Percentiles rank a stretch among this genome's conserved stretches.
Conservation (phyloP, 2,888 invertebrate genomes). For the Actias luna region DNA sequence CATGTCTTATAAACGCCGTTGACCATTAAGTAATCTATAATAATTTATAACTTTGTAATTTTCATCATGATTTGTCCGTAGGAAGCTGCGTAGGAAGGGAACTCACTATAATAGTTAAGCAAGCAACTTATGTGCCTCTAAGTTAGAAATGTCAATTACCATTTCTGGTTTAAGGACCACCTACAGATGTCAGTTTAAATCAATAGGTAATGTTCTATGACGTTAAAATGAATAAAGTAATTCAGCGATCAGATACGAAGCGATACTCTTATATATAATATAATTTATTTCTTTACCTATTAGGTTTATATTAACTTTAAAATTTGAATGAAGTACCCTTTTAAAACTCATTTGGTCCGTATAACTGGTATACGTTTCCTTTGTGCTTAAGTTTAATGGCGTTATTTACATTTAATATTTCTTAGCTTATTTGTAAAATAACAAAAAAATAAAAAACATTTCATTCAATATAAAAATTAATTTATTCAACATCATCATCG, state of each 20-base stretch:
- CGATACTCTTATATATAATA: neutral
- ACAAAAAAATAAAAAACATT: no score
- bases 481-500: no score
- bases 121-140: slow-evolving; percentile 41
- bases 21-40: neutral
- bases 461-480: no score
- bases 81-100: slow-evolving; percentile 44
- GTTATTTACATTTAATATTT: no score
- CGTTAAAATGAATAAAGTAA: neutral
- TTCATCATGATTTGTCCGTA: slow-evolving; percentile 27
- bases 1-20: neutral
- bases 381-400: neutral
- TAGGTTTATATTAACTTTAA: neutral
- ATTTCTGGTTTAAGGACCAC: slow-evolving; percentile 38
- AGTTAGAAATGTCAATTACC: slow-evolving; percentile 46
- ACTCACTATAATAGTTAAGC: slow-evolving; percentile 41
- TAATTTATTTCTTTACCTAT: neutral
- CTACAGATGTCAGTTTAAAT: slow-evolving; percentile 33
- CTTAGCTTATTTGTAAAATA: no score
- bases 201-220: neutral
- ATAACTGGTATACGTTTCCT: neutral
- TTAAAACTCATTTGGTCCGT: neutral
- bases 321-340: neutral
- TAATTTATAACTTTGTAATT: slow-evolving; percentile 27
- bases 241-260: neutral